Base-by-base conservation (phyloP, 2,888 invertebrate genomes). In the Zootermopsis nevadensis region DNA sequence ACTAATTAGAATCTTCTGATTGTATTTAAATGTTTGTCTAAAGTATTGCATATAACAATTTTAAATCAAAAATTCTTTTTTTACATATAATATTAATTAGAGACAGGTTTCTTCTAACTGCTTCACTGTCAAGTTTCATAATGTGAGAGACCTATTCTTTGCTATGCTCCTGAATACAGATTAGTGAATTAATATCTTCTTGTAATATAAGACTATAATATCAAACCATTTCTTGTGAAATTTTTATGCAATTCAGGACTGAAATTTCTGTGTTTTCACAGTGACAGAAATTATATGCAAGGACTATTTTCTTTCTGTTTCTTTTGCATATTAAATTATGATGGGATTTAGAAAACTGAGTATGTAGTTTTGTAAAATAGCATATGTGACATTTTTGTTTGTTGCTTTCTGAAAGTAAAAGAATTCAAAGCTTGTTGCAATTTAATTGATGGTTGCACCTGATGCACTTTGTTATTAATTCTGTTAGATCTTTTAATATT, bases 11-110 rank as follows among this genome's bases (percentile, higher is more conserved):
- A 74, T 77, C 82, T 84, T 84, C 83, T 81, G 74, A 84, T 82
- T 84, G 85, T 85, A 82, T 83, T 84, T 85, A 85, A 84, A 83
- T 85, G 85, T 85, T 84, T 74, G 60, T 82, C 83, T 84, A 83
- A 82, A 82, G 77, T 80, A 67, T 79, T 67, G 42, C 77, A 60
- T 85, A 84, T 84, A 72, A 66, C 66, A 81, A 83, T 80, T 84
- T 85, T 83, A 84, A 84, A 84, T 82, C 69, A 82, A 84, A 84
- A 77, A 83, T 31, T 69, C 60, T 82, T 84, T 84, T 84, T 84
- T 84, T 83, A 77, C 80, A 83, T 76, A 82, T 80, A 53, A 81
- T 82, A 76, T 53, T 60, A 82, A 67, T 82, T 82, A 82, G 82
- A 82, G 27, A 76, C 33, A 77, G 77, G 77, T 82, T 82, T 77